Conservation (phyloP, 2,113 vertebrate species). For the Passerina amoena region DNA sequence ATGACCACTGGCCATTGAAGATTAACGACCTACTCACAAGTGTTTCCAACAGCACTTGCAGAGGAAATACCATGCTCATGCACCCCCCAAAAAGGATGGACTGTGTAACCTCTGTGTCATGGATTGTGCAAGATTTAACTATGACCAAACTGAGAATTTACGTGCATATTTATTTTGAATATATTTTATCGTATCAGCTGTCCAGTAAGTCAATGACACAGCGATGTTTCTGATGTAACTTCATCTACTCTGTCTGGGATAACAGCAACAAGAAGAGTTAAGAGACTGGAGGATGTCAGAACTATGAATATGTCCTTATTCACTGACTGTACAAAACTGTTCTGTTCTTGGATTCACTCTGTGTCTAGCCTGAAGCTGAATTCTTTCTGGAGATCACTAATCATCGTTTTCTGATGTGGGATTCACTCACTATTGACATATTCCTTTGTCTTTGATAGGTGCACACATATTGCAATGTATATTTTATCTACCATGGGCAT, state of each 20-base stretch:
- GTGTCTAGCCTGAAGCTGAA: neutral
- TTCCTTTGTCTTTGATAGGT: neutral
- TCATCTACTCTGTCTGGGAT: neutral
- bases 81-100: neutral
- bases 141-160: neutral
- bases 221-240: neutral
- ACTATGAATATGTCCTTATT: neutral
- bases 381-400: neutral
- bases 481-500: neutral
- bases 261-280: neutral
- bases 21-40: neutral
- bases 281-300: neutral
- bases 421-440: neutral
- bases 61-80: neutral
- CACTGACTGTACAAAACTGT: neutral
- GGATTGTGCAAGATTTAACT: neutral
- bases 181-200: neutral
- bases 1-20: neutral
- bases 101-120: neutral
- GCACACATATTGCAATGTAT: neutral
- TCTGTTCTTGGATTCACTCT: neutral
- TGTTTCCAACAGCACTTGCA: neutral
- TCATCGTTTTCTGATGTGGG: neutral
- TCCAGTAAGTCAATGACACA: neutral
- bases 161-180: neutral